Base-by-base conservation (phyloP, 1,140 invertebrate genomes). In the Lepeophtheirus salmonis region DNA sequence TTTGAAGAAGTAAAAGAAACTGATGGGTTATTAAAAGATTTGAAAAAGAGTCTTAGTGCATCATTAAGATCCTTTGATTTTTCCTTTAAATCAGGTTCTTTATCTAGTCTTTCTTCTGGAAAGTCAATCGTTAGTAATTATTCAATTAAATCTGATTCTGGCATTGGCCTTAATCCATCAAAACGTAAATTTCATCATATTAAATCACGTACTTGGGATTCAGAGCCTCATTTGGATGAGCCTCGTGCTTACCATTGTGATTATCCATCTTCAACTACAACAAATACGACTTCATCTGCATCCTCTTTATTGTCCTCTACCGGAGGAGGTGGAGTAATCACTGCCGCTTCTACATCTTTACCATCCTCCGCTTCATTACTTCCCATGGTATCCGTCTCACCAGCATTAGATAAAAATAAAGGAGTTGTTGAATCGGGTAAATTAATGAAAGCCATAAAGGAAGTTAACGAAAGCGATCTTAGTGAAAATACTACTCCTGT, bases 381-480 rank as follows among this genome's bases (percentile, higher is more conserved):
- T n/a, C n/a, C n/a, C n/a, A n/a, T n/a, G n/a, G n/a, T n/a, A n/a
- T n/a, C n/a, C n/a, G n/a, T n/a, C n/a, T n/a, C n/a, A n/a, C n/a
- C n/a, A n/a, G n/a, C n/a, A n/a, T n/a, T n/a, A n/a, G n/a, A n/a
- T n/a, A n/a, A n/a, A n/a, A n/a, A n/a, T n/a, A n/a, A n/a, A n/a
- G n/a, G n/a, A n/a, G n/a, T n/a, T n/a, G 30, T 10, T 10, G n/a
- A 41, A n/a, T 6, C 6, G 25, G 25, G 30, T 16, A 57, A 57
- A 30, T 17, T 57, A 2, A 57, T 57, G 55, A 57, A 57, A 17
- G 55, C 26, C 22, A 57, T 57, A 14, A 57, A 61, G 51, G 59
- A 61, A 26, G 59, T 61, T 6, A 61, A 61, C 25, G 59, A 61
- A 26, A 61, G 22, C 22, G 59, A 61, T 61, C 13, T 53, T 6